These are phyloP conservation scores for Alfaro cultratus DNA, from an alignment of 2,797 vertebrate species.

Conservation along the genomic window DNA sequence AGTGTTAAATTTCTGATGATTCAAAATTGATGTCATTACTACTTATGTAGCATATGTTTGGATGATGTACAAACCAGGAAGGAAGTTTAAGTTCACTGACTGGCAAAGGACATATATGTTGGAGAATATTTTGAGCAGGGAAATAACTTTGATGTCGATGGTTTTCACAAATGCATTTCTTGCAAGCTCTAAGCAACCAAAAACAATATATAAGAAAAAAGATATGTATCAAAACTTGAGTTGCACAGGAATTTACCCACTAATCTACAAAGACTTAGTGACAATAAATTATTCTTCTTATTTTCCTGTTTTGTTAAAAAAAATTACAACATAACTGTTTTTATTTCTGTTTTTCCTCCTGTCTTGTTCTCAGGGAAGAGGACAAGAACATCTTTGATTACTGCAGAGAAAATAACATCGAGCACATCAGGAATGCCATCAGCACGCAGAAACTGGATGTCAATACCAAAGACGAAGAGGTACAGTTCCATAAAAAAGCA, in stretches of 20 bases:
- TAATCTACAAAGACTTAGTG: neutral
- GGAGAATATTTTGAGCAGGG: neutral
- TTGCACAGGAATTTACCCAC: neutral
- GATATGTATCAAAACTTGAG: neutral
- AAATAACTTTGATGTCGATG: neutral
- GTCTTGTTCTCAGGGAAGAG: slow-evolving; percentile 86
- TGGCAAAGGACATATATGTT: slow-evolving; percentile 3
- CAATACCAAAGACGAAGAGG: slow-evolving; percentile 94
- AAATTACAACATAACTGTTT: slow-evolving; percentile 11
- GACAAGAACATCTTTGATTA: slow-evolving; percentile 99
- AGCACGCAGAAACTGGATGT: slow-evolving; percentile 89
- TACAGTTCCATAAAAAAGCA: slow-evolving; percentile 60
- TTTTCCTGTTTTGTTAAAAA: neutral
- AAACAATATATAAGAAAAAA: neutral
- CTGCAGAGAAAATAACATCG: slow-evolving; percentile 98
- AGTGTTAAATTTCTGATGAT: slow-evolving; percentile 19
- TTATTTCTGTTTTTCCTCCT: slow-evolving; percentile 10
- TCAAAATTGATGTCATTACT: slow-evolving; percentile 11
- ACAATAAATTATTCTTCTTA: neutral
- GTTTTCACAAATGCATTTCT: neutral
- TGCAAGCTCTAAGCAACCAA: neutral
- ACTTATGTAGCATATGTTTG: neutral
- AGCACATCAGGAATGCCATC: slow-evolving; percentile 90
- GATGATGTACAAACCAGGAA: neutral
- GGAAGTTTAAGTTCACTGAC: slow-evolving; percentile 2